Evolutionary conservation across 1,140 invertebrate genomes (phyloP).

Genomic region (Procambarus clarkii): DNA sequence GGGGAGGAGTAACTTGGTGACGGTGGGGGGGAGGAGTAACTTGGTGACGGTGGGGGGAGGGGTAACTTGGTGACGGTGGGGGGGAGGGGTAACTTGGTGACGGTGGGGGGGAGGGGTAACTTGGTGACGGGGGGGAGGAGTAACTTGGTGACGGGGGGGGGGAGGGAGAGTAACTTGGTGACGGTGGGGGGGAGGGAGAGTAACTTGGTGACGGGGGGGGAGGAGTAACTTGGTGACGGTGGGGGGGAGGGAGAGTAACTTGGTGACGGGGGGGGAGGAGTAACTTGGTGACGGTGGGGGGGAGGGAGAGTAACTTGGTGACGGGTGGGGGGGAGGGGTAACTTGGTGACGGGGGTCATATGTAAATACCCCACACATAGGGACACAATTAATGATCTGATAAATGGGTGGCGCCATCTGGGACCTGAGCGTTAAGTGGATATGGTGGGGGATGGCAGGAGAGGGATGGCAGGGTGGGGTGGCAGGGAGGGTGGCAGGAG

Average conservation of each 20-base stretch:
- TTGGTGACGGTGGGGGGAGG: too few relatives aligned
- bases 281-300: too few relatives aligned
- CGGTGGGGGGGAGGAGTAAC: too few relatives aligned
- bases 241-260: not conserved
- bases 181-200: not conserved
- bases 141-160: too few relatives aligned
- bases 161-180: not conserved
- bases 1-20: too few relatives aligned
- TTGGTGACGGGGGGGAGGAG: too few relatives aligned
- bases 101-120: too few relatives aligned
- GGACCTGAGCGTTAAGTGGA: slow-evolving; percentile 10
- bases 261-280: not conserved
- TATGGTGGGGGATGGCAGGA: not conserved
- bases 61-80: too few relatives aligned
- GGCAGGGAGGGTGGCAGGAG: not conserved
- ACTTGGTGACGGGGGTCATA: slow-evolving; percentile 28
- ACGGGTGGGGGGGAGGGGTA: not conserved
- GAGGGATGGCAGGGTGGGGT: not conserved
- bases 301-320: not conserved
- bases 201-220: not conserved
- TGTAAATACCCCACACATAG: slow-evolving; percentile 50
- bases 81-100: too few relatives aligned
- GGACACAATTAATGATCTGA: slow-evolving; percentile 56
- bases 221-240: too few relatives aligned
- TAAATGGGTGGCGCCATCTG: slow-evolving; percentile 45